These are phyloP conservation scores for Oopsacas minuta DNA, from an alignment of 37 sponge, comb jelly and placozoan genomes.

Conservation along the genomic window DNA sequence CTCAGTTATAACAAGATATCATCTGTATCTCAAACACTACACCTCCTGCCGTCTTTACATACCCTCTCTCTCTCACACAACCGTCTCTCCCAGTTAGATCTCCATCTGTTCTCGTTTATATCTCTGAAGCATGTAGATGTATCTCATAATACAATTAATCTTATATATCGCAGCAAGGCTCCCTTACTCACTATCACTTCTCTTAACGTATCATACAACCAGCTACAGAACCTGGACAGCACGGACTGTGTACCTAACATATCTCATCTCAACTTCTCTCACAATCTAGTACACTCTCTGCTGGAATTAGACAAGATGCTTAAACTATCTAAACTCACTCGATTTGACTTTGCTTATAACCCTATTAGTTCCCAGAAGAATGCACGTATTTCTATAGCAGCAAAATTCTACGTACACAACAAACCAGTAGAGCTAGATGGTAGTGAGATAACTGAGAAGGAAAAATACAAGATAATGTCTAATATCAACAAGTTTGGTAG, in stretches of 20 bases:
- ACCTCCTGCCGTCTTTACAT: slow-evolving; percentile 32
- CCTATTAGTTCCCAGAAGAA: not conserved
- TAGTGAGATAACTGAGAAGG: not conserved
- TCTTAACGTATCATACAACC: slow-evolving; percentile 50
- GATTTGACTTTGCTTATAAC: not conserved
- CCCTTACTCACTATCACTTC: slow-evolving; percentile 26
- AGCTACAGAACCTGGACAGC: slow-evolving; percentile 38
- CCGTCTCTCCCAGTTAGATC: slow-evolving; percentile 27
- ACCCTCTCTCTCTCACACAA: slow-evolving; percentile 34
- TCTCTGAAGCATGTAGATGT: slow-evolving; percentile 32
- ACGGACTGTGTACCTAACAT: not conserved
- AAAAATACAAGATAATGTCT: not conserved
- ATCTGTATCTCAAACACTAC: slow-evolving; percentile 40
- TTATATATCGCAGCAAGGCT: not conserved
- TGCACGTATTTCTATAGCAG: not conserved
- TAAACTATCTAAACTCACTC: not conserved
- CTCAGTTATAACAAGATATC: slow-evolving; percentile 50
- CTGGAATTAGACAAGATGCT: not conserved
- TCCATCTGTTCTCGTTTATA: slow-evolving; percentile 45
- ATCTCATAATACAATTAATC: slow-evolving; percentile 41
- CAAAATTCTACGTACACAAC: not conserved
- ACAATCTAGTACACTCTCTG: slow-evolving; percentile 5
- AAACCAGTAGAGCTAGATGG: not conserved
- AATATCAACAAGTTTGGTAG: slow-evolving; percentile 1
- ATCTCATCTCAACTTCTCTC: not conserved